A percentile compares a stretch with the other conserved stretches of the same genome.
Conservation (phyloP, 2,888 invertebrate genomes). For the Aphodius granarius region DNA sequence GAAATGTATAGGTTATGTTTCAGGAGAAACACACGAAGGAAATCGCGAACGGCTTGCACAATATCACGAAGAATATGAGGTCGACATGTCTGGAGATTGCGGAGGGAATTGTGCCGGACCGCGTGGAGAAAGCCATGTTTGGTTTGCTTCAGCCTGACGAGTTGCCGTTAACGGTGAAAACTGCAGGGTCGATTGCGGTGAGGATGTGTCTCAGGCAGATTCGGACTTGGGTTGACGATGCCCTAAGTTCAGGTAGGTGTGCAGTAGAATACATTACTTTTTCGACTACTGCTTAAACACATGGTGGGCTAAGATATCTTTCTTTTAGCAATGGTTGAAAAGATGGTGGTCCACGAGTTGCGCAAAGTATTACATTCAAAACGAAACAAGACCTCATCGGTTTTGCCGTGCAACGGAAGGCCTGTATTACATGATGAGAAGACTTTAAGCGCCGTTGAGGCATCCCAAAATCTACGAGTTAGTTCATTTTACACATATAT, state of each 20-base stretch:
- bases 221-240: conserved; percentile 60
- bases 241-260: conserved; percentile 45
- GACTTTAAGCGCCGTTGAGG: conserved; percentile 34
- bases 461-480: neutral
- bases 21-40: neutral
- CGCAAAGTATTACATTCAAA: neutral
- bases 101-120: conserved; percentile 36
- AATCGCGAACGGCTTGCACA: neutral
- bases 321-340: neutral
- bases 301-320: neutral
- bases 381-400: neutral
- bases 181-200: conserved; percentile 56
- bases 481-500: neutral
- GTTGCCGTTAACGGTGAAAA: conserved; percentile 54
- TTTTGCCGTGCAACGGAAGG: conserved; percentile 34
- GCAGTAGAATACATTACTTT: neutral
- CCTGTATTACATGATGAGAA: conserved; percentile 39
- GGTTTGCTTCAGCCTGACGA: conserved; percentile 60
- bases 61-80: neutral
- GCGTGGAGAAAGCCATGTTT: conserved; percentile 45
- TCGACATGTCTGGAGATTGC: conserved; percentile 35
- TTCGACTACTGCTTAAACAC: neutral
- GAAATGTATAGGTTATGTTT: neutral
- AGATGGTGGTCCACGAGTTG: neutral
- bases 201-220: conserved; percentile 57